phyloP scores from a whole-genome alignment of 2,797 vertebrate species.

The Meriones psammophilus region DNA sequence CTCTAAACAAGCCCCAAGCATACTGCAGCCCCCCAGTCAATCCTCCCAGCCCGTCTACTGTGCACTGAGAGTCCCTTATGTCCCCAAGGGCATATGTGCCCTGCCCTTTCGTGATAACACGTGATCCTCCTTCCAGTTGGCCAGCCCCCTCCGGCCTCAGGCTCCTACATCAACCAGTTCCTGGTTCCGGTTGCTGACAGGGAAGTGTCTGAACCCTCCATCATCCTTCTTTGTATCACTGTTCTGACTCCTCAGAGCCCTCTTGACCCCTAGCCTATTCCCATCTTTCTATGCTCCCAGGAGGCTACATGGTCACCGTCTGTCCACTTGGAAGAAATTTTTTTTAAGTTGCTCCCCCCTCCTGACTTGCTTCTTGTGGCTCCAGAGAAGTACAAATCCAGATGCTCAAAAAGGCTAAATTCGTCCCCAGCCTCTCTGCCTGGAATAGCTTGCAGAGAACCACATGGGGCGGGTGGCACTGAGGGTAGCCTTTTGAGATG shows the following conservation, averaged over 20 bases:
- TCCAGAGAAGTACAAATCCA: slow-evolving; percentile 80
- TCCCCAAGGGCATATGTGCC: not conserved
- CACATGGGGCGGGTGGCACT: slow-evolving; percentile 1
- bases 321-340: slow-evolving; percentile 70
- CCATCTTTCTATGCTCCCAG: slow-evolving; percentile 60
- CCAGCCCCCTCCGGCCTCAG: not conserved
- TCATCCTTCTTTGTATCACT: slow-evolving; percentile 7
- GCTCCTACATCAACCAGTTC: not conserved
- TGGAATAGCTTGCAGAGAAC: slow-evolving; percentile 1
- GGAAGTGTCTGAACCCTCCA: slow-evolving; percentile 11
- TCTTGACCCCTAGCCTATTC: slow-evolving; percentile 75
- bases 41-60: not conserved
- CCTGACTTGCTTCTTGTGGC: not conserved
- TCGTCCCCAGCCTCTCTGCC: slow-evolving; percentile 33
- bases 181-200: not conserved
- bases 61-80: not conserved
- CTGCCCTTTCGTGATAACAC: not conserved
- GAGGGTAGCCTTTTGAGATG: not conserved
- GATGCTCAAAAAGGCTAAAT: slow-evolving; percentile 76
- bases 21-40: not conserved
- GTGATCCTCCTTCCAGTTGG: not conserved
- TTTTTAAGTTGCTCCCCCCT: not conserved
- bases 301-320: slow-evolving; percentile 66
- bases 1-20: not conserved
- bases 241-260: slow-evolving; percentile 40